Evolutionary conservation across 2,113 vertebrate genomes (phyloP).

Genomic region (Thamnophis sirtalis): DNA sequence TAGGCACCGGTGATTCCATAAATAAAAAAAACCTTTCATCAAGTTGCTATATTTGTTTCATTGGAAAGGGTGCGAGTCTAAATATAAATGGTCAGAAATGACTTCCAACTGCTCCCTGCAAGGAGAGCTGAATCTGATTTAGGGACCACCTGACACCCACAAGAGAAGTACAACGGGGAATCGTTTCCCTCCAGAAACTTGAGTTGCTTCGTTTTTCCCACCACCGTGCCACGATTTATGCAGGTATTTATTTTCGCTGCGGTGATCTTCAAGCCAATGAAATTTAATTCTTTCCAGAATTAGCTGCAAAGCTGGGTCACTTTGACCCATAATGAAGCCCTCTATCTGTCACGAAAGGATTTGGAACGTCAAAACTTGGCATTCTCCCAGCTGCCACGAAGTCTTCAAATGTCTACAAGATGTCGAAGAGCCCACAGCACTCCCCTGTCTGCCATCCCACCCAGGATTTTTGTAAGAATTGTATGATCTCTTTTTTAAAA

Average conservation of each 20-base stretch:
- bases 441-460: not conserved
- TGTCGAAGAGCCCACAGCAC: not conserved
- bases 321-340: not conserved
- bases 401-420: not conserved
- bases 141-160: not conserved
- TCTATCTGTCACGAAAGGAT: not conserved
- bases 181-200: not conserved
- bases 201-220: not conserved
- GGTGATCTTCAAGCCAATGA: slow-evolving; percentile 2
- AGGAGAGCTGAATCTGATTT: not conserved
- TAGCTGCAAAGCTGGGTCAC: slow-evolving; percentile 1
- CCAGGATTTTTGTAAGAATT: not conserved
- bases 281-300: not conserved
- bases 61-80: not conserved
- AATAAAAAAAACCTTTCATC: not conserved
- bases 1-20: not conserved
- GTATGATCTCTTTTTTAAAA: not conserved
- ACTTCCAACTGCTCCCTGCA: not conserved
- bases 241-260: not conserved
- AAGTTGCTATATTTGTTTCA: not conserved
- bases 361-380: not conserved
- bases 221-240: not conserved
- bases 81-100: not conserved
- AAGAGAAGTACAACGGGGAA: not conserved
- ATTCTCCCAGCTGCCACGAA: not conserved